Evolutionary conservation across 2,113 vertebrate species (phyloP).

Genomic region (Anas platyrhynchos): DNA sequence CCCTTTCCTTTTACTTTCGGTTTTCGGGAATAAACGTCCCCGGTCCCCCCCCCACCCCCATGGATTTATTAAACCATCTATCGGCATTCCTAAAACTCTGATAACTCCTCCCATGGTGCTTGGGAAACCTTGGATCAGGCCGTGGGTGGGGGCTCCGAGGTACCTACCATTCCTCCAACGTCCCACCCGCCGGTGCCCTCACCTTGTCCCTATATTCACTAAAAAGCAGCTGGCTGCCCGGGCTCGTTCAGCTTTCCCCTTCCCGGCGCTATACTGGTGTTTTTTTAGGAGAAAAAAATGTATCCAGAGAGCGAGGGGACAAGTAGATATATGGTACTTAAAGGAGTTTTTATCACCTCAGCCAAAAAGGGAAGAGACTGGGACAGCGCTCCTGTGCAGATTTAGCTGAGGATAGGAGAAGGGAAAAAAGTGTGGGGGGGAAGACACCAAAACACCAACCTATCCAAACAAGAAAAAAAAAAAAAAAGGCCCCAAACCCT

Average conservation of each 20-base stretch:
- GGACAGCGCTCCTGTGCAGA: background rate
- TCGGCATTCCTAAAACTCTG: background rate
- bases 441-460: background rate
- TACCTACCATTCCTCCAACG: background rate
- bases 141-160: background rate
- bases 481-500: no score
- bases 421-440: no score
- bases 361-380: background rate
- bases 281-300: background rate
- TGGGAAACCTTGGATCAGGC: background rate
- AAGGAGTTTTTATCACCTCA: background rate
- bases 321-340: background rate
- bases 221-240: background rate
- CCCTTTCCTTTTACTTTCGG: slow-evolving; percentile 12
- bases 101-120: slow-evolving; percentile 36
- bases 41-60: background rate
- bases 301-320: background rate
- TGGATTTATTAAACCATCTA: background rate
- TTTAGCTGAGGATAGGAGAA: background rate
- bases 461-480: no score
- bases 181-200: background rate
- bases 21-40: background rate
- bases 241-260: background rate
- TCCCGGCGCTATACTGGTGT: background rate
- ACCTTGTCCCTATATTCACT: background rate